phyloP scores from a whole-genome alignment of 2,797 vertebrate species.

The Lacerta agilis region DNA sequence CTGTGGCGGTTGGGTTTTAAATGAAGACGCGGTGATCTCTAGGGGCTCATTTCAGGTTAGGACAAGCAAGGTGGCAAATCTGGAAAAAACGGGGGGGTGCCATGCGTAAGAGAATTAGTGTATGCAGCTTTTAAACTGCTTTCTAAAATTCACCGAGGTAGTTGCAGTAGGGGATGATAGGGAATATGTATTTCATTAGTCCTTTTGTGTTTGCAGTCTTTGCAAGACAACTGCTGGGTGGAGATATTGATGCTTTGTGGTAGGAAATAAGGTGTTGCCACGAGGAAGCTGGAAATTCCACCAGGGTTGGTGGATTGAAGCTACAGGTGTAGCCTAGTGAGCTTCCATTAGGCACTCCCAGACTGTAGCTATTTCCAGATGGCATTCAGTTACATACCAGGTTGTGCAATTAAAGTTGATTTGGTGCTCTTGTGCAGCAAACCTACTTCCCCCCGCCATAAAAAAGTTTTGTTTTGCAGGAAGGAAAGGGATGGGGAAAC shows the following conservation, averaged over 20 bases:
- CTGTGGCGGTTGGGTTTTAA: conserved; percentile 32
- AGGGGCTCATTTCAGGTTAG: not conserved
- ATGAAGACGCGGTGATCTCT: not conserved
- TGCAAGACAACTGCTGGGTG: too few relatives aligned
- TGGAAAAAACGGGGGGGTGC: too few relatives aligned
- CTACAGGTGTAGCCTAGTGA: not conserved
- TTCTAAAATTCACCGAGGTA: not conserved
- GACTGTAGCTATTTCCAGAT: too few relatives aligned
- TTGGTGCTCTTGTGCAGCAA: too few relatives aligned
- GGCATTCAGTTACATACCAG: too few relatives aligned
- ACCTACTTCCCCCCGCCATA: too few relatives aligned
- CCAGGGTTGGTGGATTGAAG: not conserved
- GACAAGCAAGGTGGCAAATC: not conserved
- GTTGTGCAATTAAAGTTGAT: too few relatives aligned
- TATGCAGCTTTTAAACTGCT: not conserved
- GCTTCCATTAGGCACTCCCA: not conserved
- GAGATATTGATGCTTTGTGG: not conserved
- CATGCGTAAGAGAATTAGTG: not conserved
- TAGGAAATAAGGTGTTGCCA: too few relatives aligned
- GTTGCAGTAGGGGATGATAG: not conserved
- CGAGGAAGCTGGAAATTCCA: not conserved
- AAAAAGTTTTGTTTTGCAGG: too few relatives aligned
- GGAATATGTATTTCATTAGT: not conserved
- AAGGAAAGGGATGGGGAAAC: too few relatives aligned
- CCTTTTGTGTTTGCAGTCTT: not conserved